A percentile compares a stretch with the other conserved stretches of the same genome.
These are phyloP conservation scores for Hypocryptadius cinnamomeus DNA, from an alignment of 2,113 vertebrate species.

Conservation along the genomic window DNA sequence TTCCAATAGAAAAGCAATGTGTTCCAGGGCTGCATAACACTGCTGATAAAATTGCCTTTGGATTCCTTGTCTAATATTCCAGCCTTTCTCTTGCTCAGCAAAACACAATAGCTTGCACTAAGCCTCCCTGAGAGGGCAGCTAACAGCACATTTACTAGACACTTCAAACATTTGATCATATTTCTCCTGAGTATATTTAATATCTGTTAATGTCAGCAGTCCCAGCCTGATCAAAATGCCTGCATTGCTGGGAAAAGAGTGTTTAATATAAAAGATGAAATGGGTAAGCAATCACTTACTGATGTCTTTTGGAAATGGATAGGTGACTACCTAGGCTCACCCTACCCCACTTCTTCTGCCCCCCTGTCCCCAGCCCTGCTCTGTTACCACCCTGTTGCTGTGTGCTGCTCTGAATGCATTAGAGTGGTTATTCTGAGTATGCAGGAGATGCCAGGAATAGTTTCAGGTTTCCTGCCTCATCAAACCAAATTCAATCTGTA, in stretches of 20 bases:
- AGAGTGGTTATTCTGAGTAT: constrained; percentile 52
- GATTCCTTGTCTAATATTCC: constrained; percentile 57
- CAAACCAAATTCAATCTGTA: constrained; percentile 58
- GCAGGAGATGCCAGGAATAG: constrained; percentile 59
- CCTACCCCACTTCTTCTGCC: background rate
- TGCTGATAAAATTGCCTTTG: constrained; percentile 57
- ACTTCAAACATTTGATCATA: constrained; percentile 63
- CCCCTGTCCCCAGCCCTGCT: background rate
- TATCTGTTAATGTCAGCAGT: constrained; percentile 61
- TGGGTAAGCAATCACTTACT: constrained; percentile 38
- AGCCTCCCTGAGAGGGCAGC: constrained; percentile 43
- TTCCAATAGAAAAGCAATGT: constrained; percentile 39
- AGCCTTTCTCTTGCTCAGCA: constrained; percentile 51
- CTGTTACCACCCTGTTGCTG: constrained; percentile 4
- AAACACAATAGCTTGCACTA: constrained; percentile 56
- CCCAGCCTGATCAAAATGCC: constrained; percentile 31
- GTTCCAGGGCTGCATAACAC: constrained; percentile 26
- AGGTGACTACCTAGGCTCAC: background rate
- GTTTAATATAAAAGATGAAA: constrained; percentile 42
- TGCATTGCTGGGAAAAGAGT: constrained; percentile 27
- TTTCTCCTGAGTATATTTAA: constrained; percentile 62
- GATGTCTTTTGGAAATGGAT: constrained; percentile 43
- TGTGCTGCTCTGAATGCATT: constrained; percentile 31
- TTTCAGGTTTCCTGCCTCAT: constrained; percentile 61
- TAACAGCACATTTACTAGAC: constrained; percentile 61